A percentile compares a stretch with the other conserved stretches of the same genome.
Conservation (phyloP, 1,140 invertebrate genomes). For the Phortica variegata region DNA sequence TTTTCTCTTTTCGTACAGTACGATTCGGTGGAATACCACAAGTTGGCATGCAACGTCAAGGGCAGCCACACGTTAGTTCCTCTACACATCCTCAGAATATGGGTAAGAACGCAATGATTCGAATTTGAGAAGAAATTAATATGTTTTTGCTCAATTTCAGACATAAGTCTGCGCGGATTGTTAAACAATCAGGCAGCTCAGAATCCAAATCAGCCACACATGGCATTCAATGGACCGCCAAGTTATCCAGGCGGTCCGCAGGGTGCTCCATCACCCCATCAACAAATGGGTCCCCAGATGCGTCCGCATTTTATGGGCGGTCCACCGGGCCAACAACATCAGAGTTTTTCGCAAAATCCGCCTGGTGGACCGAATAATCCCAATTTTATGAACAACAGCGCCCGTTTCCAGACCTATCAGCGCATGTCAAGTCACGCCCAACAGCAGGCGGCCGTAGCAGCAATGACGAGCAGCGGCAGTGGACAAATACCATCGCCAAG, state of each 20-base stretch:
- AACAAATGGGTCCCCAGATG: slow-evolving; percentile 50
- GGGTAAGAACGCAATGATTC: slow-evolving; percentile 33
- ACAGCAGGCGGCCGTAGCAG: slow-evolving; percentile 45
- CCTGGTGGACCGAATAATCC: slow-evolving; percentile 45
- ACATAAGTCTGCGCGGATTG: slow-evolving; percentile 53
- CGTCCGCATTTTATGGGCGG: slow-evolving; percentile 51
- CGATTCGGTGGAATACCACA: slow-evolving; percentile 52
- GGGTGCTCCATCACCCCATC: slow-evolving; percentile 48
- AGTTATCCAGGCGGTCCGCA: slow-evolving; percentile 53
- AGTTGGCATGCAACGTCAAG: slow-evolving; percentile 51
- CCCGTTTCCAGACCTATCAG: slow-evolving; percentile 51
- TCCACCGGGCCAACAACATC: slow-evolving; percentile 36
- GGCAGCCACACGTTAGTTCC: slow-evolving; percentile 55
- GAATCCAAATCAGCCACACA: slow-evolving; percentile 46
- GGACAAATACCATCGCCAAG: slow-evolving; percentile 49
- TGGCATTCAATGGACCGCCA: slow-evolving; percentile 49
- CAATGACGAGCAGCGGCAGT: slow-evolving; percentile 41
- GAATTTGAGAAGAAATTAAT: background rate
- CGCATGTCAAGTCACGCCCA: slow-evolving; percentile 53
- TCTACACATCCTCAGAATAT: slow-evolving; percentile 57
- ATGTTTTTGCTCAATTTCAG: slow-evolving; percentile 21
- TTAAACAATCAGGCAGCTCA: slow-evolving; percentile 56
- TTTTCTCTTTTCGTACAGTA: slow-evolving; percentile 21
- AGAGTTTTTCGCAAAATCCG: slow-evolving; percentile 47
- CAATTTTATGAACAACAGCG: slow-evolving; percentile 48